Base-by-base conservation (phyloP, 2,797 vertebrate species). In the Ctenosaura bakeri region DNA sequence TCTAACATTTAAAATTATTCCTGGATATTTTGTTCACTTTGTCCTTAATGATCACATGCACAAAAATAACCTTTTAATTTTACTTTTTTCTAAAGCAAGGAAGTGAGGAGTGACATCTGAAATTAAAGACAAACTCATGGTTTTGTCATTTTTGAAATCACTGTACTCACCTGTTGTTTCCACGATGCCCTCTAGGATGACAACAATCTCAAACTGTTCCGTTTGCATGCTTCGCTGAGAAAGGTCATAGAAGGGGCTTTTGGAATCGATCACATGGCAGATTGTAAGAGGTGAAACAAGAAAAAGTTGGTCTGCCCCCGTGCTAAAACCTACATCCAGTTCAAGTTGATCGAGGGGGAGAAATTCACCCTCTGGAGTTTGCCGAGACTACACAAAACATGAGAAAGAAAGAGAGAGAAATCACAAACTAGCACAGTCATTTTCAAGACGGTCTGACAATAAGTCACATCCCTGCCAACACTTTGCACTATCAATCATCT, bases 301-400 rank as follows among this genome's bases (percentile, higher is more conserved):
- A 97, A 99, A 99, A 90, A 99, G 99, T 97, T 99, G 99, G 96
- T 99, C 99, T 0, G 99, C 99, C 56, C 99, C 99, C 0, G 99
- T 99, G 95, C 98, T 99, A 98, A 99, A 99, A 89, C 99, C 99
- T 94, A 99, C 99, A 87, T 99, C 99, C 98, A 99, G 96, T 97
- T 99, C 99, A 98, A 99, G 97, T 98, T 99, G 99, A 96, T 99
- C 99, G 95, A 99, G 98, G 0, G 99, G 99, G 89, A 99, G 98
- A 96, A 99, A 99, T 96, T 99, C 99, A 2, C 99, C 99, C 97
- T 99, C 99, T 1, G 99, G 99, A 84, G 99, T 99, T 98, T 99
- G 99, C 74, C 99, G 98, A 94, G 99, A 99, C 99, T 99, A 96
- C 85, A 96, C 89, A 93, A 83, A 95, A 96, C 92, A 97, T 94